phyloP scores from a whole-genome alignment of 1,140 invertebrate species.

The Aphidius gifuensis region DNA sequence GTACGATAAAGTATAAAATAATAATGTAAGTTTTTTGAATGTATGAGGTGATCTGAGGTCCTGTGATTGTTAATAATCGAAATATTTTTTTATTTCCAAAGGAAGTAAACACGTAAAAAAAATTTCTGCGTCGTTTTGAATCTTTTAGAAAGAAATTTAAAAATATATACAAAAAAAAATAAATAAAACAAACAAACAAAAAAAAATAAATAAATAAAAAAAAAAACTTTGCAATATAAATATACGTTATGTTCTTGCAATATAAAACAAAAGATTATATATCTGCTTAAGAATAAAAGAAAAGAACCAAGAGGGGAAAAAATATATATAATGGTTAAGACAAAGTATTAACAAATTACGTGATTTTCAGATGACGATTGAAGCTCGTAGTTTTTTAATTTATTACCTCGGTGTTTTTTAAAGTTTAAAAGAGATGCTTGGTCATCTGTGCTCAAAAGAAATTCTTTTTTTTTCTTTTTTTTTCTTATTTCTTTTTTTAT shows the following conservation, averaged over 20 bases:
- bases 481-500: too few relatives aligned
- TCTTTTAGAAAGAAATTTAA: constrained; percentile 22
- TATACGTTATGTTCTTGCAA: constrained; percentile 57
- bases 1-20: constrained; percentile 22
- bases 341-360: constrained; percentile 9
- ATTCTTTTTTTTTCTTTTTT: too few relatives aligned
- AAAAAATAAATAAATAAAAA: constrained; percentile 16
- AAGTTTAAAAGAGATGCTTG: constrained; percentile 12
- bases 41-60: constrained; percentile 57
- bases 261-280: constrained; percentile 44
- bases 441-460: too few relatives aligned
- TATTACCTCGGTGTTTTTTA: constrained; percentile 11
- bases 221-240: constrained; percentile 50
- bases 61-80: constrained; percentile 58
- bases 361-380: too few relatives aligned
- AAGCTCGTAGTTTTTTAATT: too few relatives aligned
- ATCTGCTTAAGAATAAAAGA: constrained; percentile 28
- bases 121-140: constrained; percentile 52
- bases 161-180: constrained; percentile 27
- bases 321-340: constrained; percentile 19
- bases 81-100: constrained; percentile 57
- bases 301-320: constrained; percentile 41
- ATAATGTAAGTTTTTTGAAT: constrained; percentile 42
- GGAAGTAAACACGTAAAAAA: constrained; percentile 21
- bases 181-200: constrained; percentile 51